A percentile compares a stretch with the other conserved stretches of the same genome.
Conservation (phyloP, 2,888 invertebrate genomes). For the Sarcophaga rosellei region DNA sequence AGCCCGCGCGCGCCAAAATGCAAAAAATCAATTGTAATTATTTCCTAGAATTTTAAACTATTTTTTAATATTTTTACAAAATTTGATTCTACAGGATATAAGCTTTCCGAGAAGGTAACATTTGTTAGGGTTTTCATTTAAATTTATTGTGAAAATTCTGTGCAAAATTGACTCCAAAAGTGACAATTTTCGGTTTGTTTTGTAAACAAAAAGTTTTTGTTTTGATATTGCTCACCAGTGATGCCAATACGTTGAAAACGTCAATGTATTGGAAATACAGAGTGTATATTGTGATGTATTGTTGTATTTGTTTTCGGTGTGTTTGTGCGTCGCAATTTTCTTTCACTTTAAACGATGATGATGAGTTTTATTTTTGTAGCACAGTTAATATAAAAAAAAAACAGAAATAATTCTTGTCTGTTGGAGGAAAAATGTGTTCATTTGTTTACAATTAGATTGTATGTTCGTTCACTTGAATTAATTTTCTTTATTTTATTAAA, state of each 20-base stretch:
- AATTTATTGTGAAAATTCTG: constrained; percentile 60
- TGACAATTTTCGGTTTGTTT: constrained; percentile 70
- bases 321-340: constrained; percentile 21
- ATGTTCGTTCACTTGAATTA: neutral
- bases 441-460: constrained; percentile 28
- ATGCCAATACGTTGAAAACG: constrained; percentile 68
- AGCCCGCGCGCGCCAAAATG: constrained; percentile 80
- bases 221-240: constrained; percentile 73
- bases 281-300: constrained; percentile 1
- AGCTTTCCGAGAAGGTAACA: constrained; percentile 66
- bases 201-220: constrained; percentile 74
- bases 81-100: constrained; percentile 75
- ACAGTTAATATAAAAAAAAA: constrained; percentile 8
- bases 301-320: neutral
- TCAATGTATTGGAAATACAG: neutral
- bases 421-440: neutral
- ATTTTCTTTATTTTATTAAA: neutral
- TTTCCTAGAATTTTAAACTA: constrained; percentile 66
- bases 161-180: constrained; percentile 74
- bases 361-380: constrained; percentile 6
- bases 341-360: neutral
- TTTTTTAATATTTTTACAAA: constrained; percentile 72
- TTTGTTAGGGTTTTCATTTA: constrained; percentile 72
- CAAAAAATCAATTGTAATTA: constrained; percentile 72
- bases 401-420: constrained; percentile 3